Evolutionary conservation across 2,797 vertebrate genomes (phyloP), one percentile per base, ranked within the genome.

Genomic region (Characodon lateralis): DNA sequence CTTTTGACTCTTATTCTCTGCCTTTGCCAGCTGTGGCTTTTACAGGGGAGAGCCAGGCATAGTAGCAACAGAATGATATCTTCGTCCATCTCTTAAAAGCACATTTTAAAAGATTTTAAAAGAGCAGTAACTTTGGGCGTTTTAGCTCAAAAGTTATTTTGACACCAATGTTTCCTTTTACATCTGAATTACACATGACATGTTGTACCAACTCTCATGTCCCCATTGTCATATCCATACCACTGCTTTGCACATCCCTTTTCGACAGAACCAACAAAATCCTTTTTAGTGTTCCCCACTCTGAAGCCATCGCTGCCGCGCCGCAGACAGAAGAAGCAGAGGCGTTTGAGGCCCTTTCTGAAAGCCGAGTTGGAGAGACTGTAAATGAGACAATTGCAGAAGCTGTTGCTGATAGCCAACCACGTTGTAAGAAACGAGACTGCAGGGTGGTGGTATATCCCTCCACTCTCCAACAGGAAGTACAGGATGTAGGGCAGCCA

Each of bases 401-500:
- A 99, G 93, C 98, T 99, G 95, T 99, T 99, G 96, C 98, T 99
- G 93, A 99, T 99, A 88, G 98, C 98, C 80, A 99, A 94, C 98
- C 98, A 99, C 79, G 98, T 99, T 87, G 98, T 99, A 69, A 99
- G 88, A 93, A 99, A 99, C 28, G 98, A 99, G 0, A 95, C 97
- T 0, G 95, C 82, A 0, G 96, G 95, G 90, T 96, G 98, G 69
- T 93, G 94, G 86, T 97, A 97, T 88, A 98, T 95, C 14, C 96
- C 94, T 28, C 96, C 98, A 56, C 98, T 99, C 94, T 99, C 98
- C 92, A 99, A 85, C 69, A 99, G 95, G 81, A 99, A 99, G 93
- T 99, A 99, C 81, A 98, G 95, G 77, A 99, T 99, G 91, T 99
- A 99, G 50, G 98, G 98, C 89, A 99, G 84, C 98, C 98, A 99